Evolutionary conservation across 2,888 invertebrate species (phyloP), one percentile per base, ranked within the genome.

Genomic region (Caenorhabditis angaria): DNA sequence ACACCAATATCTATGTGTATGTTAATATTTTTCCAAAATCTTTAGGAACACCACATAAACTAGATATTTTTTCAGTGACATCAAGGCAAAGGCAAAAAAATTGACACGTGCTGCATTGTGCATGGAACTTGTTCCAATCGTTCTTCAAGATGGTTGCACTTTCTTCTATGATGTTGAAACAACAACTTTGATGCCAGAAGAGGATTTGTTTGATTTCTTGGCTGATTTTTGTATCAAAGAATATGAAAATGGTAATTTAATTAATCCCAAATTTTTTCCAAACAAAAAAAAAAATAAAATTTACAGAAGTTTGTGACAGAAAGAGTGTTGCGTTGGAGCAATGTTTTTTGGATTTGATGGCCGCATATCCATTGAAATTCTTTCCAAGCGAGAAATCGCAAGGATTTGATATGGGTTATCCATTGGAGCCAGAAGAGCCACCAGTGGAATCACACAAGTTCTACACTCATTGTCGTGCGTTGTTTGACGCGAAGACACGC

Each of bases 131-230:
- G 51, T 70, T n/a, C 69, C 69, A 24, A 57, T 70, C 12, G 60
- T 61, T n/a, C 47, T 65, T 56, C 61, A 61, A 61, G 69, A 70
- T 24, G 58, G 61, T 1, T 24, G 22, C 35, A 6, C 60, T 25
- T 66, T 53, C 56, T 71, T 27, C 47, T 71, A 58, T 35, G 66
- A 71, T 60, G 60, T 51, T 32, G 71, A 71, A 35, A 63, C 66
- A n/a, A 55, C 55, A 47, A 63, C 35, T 27, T 65, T 71, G 32
- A n/a, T 66, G 22, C 29, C 63, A 0, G 57, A 63, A 29, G 20
- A 55, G 0, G 71, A 71, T 27, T 25, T 71, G 1, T 8, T 66
- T 54, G 48, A 65, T 35, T n/a, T 71, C 25, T 25, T 70, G 3
- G 41, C 41, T 20, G 65, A 65, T 53, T 48, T 59, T 60, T 10